Conservation (phyloP, 2,797 vertebrate species). For the Leptodactylus fallax region DNA sequence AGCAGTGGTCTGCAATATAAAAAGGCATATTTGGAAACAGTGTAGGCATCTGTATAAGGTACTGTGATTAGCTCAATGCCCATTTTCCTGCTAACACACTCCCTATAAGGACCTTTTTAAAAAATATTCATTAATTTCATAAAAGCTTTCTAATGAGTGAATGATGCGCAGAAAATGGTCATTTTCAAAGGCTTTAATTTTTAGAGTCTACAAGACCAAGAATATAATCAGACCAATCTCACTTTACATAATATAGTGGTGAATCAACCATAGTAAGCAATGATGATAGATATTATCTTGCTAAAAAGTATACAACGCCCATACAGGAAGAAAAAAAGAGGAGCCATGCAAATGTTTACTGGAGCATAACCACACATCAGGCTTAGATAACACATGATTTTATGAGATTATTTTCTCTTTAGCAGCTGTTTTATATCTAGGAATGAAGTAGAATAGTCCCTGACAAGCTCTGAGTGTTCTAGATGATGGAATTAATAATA, state of each 20-base stretch:
- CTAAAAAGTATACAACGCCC: background rate
- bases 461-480: background rate
- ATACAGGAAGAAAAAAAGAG: background rate
- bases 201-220: background rate
- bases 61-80: too few species aligned
- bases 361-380: background rate
- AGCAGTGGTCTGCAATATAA: too few species aligned
- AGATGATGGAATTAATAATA: background rate
- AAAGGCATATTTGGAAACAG: too few species aligned
- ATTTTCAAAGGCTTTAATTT: background rate
- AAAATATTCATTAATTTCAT: too few species aligned
- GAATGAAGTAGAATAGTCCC: background rate
- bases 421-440: conserved; percentile 1
- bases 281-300: background rate
- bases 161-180: background rate
- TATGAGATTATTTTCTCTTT: background rate
- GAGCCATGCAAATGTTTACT: conserved; percentile 4
- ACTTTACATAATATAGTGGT: background rate
- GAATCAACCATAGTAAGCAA: background rate
- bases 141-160: background rate
- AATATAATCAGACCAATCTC: background rate
- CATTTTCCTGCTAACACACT: too few species aligned
- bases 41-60: too few species aligned
- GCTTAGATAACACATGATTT: background rate
- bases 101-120: too few species aligned